Base-by-base conservation (phyloP, 2,888 invertebrate species). In the Meghimatium bilineatum region DNA sequence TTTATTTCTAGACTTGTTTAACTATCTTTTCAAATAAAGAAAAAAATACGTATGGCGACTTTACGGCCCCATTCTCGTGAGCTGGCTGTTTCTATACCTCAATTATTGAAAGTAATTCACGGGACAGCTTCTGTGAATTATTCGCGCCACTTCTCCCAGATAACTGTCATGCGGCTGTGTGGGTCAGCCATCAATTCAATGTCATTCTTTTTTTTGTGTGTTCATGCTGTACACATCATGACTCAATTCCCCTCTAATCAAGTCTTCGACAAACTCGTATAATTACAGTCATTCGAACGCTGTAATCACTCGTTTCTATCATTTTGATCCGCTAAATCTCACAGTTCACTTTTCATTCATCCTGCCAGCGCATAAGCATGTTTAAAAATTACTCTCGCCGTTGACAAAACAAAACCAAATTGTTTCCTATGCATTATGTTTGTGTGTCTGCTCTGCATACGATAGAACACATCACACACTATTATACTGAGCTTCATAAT, bases 261-360 rank as follows among this genome's bases (percentile, higher is more conserved):
- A 1, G 20, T 32, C 29, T 34, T 34, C 34, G 69, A 34, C 34
- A 34, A 1, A 17, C 69, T 69, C 14, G 26, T 69, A 32, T 69
- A 69, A 69, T 69, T 69, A 34, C 69, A 69, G 23, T 69, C 69
- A 69, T 69, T 32, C 69, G 17, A 20, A 34, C 8, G 69, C 36
- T 34, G 12, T 69, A 29, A 17, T 23, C 56, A 3, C 20, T 29
- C 34, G 34, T 6, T 69, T 69, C 69, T 69, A 69, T 69, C 69
- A 69, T 69, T 69, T 69, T 14, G 69, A 14, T 69, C 69, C 63
- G 29, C 29, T 63, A 36, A 69, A 14, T 34, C 69, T 36, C 23
- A 69, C 36, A 36, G 32, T 36, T 69, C 34, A 32, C 23, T 36
- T 69, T 23, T 2, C 36, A 66, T 29, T 14, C 69, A 34, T 36